These are phyloP conservation scores for Ochropleura plecta DNA, from an alignment of 2,888 invertebrate genomes.

Conservation along the genomic window DNA sequence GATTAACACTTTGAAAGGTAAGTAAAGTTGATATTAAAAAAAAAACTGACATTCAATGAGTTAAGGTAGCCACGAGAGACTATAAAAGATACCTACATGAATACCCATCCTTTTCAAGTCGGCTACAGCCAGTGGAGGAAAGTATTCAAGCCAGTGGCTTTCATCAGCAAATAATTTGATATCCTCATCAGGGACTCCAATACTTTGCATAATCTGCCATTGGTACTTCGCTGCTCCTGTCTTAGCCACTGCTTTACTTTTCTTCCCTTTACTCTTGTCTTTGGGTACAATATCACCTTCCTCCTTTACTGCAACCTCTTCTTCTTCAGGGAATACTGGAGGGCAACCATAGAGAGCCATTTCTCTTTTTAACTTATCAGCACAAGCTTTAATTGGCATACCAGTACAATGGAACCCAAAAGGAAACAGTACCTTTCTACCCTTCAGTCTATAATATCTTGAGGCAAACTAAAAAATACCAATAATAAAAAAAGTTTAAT, in stretches of 20 bases:
- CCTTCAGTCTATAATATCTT: conserved; percentile 97
- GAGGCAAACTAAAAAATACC: conserved; percentile 93
- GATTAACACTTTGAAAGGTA: not conserved
- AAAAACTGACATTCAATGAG: too few relatives aligned
- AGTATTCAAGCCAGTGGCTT: conserved; percentile 98
- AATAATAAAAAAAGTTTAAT: not conserved
- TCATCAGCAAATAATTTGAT: conserved; percentile 98
- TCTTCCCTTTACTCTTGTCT: conserved; percentile 95
- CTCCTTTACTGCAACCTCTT: conserved; percentile 85
- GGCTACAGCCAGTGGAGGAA: conserved; percentile 96
- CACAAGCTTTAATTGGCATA: conserved; percentile 99
- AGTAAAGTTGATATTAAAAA: too few relatives aligned
- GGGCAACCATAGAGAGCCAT: conserved; percentile 98
- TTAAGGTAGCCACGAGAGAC: not conserved
- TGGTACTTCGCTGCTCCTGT: conserved; percentile 97
- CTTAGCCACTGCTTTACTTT: conserved; percentile 98
- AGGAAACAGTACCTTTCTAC: conserved; percentile 97
- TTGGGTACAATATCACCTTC: conserved; percentile 92
- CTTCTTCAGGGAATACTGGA: conserved; percentile 95
- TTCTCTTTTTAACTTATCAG: conserved; percentile 98
- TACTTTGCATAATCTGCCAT: conserved; percentile 99
- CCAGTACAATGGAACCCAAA: conserved; percentile 99
- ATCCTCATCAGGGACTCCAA: conserved; percentile 97
- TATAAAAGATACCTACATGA: conserved; percentile 91
- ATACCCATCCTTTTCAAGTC: conserved; percentile 97